Evolutionary conservation across 53 echinoderm and acorn worm genomes (phyloP).

Genomic region (Zoroaster sp.): DNA sequence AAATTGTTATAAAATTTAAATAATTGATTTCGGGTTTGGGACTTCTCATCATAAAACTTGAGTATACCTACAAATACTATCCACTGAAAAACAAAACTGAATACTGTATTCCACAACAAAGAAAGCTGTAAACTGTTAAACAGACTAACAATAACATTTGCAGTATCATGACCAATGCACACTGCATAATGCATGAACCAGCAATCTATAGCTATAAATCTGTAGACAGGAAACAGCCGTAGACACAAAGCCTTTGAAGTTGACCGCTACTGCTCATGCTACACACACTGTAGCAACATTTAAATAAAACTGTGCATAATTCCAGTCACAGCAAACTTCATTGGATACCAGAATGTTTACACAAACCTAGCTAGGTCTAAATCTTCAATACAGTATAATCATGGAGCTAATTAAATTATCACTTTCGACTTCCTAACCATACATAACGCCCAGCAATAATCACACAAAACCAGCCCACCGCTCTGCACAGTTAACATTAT

Average conservation of each 20-base stretch:
- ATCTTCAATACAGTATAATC: not conserved
- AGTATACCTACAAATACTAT: not conserved
- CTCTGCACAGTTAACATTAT: slow-evolving; percentile 25
- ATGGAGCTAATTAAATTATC: slow-evolving; percentile 21
- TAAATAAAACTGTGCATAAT: not conserved
- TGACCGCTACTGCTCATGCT: not conserved
- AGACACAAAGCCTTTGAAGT: not conserved
- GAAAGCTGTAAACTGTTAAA: too few species aligned
- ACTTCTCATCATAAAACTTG: not conserved
- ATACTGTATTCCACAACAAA: too few species aligned
- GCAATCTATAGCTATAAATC: slow-evolving; percentile 14
- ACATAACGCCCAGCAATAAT: slow-evolving; percentile 33
- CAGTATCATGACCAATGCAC: not conserved
- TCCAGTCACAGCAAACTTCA: not conserved
- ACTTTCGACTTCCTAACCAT: slow-evolving; percentile 22
- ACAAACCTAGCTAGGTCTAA: not conserved
- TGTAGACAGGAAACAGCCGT: slow-evolving; percentile 29
- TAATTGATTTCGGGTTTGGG: too few species aligned
- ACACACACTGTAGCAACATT: not conserved
- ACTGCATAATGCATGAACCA: not conserved
- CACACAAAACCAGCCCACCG: slow-evolving; percentile 12
- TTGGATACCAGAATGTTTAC: slow-evolving; percentile 23
- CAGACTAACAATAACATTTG: not conserved
- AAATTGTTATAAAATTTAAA: not conserved
- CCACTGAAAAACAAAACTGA: not conserved